Evolutionary conservation across 2,888 invertebrate genomes (phyloP), one percentile per base, ranked within the genome.

Genomic region (Aleiodes alternator): DNA sequence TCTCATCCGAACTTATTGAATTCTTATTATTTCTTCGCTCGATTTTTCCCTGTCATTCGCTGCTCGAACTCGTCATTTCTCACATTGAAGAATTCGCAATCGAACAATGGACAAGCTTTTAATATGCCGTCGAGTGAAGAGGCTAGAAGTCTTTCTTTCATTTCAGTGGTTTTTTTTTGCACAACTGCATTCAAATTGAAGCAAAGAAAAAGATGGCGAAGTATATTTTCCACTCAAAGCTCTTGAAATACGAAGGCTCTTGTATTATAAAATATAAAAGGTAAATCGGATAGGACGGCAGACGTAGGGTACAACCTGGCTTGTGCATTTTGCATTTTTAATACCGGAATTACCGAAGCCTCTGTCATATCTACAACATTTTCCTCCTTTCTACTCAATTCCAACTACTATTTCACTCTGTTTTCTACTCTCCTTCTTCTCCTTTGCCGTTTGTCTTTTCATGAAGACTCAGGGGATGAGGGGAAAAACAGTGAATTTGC

Each of bases 321-420:
- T 43, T 78, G 84, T 80, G 77, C 82, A 80, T 82, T 85, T 85
- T 86, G 85, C 86, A 85, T 86, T 85, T 85, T 85, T 85, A 85
- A 85, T 85, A 83, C 79, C 80, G 82, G 79, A 82, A 84, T 85
- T 86, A 85, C 82, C 78, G 81, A 82, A 80, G 79, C 72, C 78
- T 76, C 71, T 61, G 72, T 61, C 69, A 66, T 53, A 72, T 48
- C 72, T 38, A 14, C 56, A 69, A 43, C 43, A 43, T 43, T 43
- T 43, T 43, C 43, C 43, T 43, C 11, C 43, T 9, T 50, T 66
- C 69, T 69, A 53, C 76, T 69, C 69, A 43, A 43, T 75, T 64
- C 61, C 38, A 68, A 43, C 31, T 29, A 64, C 57, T 56, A 64
- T 59, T 50, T n/a, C 48, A 59, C 53, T 51, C 59, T 75, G 53